Evolutionary conservation across 2,113 vertebrate genomes (phyloP).

Genomic region (Nannospalax galili): DNA sequence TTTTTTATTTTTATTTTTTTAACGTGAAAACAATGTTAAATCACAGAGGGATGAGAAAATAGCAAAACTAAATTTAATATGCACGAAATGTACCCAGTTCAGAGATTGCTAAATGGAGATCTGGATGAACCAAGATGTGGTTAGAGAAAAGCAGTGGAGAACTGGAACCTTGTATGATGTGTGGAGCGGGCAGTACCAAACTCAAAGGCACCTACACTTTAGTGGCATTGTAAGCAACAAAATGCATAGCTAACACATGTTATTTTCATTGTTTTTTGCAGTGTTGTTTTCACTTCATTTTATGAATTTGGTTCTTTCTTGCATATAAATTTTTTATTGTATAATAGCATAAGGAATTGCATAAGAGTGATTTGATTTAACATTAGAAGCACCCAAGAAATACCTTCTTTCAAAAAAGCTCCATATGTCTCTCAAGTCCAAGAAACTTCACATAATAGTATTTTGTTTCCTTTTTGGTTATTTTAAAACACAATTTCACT

Average conservation of each 20-base stretch:
- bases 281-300: background rate
- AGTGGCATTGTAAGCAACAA: background rate
- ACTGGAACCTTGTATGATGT: too few species aligned
- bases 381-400: background rate
- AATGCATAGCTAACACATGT: background rate
- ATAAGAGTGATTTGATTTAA: background rate
- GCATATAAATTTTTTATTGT: background rate
- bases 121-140: background rate
- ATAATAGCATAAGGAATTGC: background rate
- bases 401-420: background rate
- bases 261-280: background rate
- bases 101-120: background rate
- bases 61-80: background rate
- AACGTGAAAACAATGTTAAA: background rate
- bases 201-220: background rate
- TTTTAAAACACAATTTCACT: background rate
- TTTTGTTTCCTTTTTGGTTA: background rate
- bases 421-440: background rate
- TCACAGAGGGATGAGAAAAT: conserved; percentile 8
- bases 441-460: background rate
- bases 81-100: background rate
- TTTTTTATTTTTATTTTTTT: background rate
- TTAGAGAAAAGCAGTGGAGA: background rate
- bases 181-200: background rate
- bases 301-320: background rate